phyloP scores from a whole-genome alignment of 2,888 invertebrate genomes.

The Dynastes tityus region DNA sequence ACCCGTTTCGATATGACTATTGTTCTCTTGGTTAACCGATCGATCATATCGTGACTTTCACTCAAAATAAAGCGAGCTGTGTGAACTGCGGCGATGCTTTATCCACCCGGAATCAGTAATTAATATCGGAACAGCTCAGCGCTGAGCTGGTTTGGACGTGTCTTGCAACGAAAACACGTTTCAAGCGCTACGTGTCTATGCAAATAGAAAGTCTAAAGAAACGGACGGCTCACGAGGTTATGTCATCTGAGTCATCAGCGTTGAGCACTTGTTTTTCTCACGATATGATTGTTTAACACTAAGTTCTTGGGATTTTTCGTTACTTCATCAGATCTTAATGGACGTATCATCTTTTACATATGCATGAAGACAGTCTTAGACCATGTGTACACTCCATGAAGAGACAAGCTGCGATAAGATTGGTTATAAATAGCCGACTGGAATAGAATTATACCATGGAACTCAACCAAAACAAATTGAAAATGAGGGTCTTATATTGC shows the following conservation, averaged over 20 bases:
- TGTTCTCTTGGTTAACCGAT: slow-evolving; percentile 26
- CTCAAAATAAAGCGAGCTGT: slow-evolving; percentile 25
- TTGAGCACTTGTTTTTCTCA: slow-evolving; percentile 18
- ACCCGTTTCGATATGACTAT: slow-evolving; percentile 15
- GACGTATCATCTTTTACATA: neutral
- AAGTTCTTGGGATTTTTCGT: slow-evolving; percentile 2
- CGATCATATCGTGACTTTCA: slow-evolving; percentile 42
- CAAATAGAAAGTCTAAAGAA: slow-evolving; percentile 41
- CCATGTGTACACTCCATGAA: too few relatives aligned
- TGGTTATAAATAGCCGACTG: too few relatives aligned
- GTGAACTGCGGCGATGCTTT: slow-evolving; percentile 6
- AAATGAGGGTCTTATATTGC: too few relatives aligned
- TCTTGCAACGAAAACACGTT: slow-evolving; percentile 35
- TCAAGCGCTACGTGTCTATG: slow-evolving; percentile 35
- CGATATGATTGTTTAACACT: slow-evolving; percentile 12
- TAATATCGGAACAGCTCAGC: slow-evolving; percentile 34
- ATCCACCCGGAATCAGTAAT: slow-evolving; percentile 43
- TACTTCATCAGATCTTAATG: neutral
- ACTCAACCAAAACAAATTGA: too few relatives aligned
- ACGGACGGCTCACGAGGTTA: slow-evolving; percentile 26
- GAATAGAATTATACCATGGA: too few relatives aligned
- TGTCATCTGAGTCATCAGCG: slow-evolving; percentile 43
- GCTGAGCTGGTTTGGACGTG: slow-evolving; percentile 22
- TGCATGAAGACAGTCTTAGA: too few relatives aligned
- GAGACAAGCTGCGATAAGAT: too few relatives aligned